Evolutionary conservation across 2,888 invertebrate species (phyloP).

Genomic region (Tenthredo scrophulariae): DNA sequence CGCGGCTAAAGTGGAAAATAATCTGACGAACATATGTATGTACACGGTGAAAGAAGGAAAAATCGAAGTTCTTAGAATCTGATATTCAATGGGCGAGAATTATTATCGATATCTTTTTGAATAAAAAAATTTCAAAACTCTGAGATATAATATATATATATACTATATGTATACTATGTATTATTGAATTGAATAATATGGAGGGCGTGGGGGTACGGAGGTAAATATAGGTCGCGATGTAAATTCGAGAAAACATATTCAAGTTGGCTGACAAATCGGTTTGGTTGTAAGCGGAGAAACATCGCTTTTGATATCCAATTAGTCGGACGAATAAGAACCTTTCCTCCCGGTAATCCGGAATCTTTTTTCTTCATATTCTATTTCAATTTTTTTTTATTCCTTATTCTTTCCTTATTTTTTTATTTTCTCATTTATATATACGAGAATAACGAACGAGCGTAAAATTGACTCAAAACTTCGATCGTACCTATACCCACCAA

Average conservation of each 20-base stretch:
- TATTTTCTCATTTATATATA: not conserved
- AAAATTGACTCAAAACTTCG: not conserved
- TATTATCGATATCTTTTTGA: not conserved
- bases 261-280: constrained; percentile 18
- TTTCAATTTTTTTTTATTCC: not conserved
- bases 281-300: constrained; percentile 4
- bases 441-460: not conserved
- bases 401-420: not conserved
- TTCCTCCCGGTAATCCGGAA: not conserved
- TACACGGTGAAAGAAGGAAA: not conserved
- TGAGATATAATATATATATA: not conserved
- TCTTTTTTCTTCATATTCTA: not conserved
- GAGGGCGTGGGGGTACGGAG: not conserved
- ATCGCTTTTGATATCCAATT: constrained; percentile 36
- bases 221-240: not conserved
- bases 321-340: constrained; percentile 14
- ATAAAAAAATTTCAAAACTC: not conserved
- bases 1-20: not conserved
- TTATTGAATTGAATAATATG: not conserved
- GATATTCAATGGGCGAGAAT: not conserved
- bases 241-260: constrained; percentile 17
- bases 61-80: not conserved
- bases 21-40: not conserved
- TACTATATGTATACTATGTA: not conserved
- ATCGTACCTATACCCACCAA: not conserved